Percentiles rank a stretch among this genome's conserved stretches.
Conservation (phyloP, 2,888 invertebrate species). For the Polydrusus cervinus region DNA sequence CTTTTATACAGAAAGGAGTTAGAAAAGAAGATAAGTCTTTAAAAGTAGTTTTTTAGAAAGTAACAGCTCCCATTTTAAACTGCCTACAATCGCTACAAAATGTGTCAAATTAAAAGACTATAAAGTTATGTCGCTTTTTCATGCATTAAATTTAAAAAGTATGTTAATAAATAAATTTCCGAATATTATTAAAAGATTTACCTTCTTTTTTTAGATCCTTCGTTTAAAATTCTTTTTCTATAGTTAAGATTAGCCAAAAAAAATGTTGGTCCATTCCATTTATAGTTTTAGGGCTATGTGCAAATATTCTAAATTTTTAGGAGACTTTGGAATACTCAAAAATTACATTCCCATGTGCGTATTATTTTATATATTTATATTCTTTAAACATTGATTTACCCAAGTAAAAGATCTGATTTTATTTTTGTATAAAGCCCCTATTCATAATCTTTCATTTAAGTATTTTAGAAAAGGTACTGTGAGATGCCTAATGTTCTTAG, state of each 20-base stretch:
- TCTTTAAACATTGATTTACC: neutral
- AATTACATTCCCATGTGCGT: constrained; percentile 41
- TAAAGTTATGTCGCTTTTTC: too few relatives aligned
- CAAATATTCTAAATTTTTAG: constrained; percentile 46
- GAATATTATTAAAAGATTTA: neutral
- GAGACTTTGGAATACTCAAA: constrained; percentile 35
- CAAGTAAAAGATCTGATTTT: constrained; percentile 8
- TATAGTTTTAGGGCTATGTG: constrained; percentile 41
- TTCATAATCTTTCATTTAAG: constrained; percentile 14
- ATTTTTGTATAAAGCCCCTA: constrained; percentile 5
- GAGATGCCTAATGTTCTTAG: constrained; percentile 13
- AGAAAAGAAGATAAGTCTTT: constrained; percentile 10
- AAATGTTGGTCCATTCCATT: constrained; percentile 45
- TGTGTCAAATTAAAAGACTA: too few relatives aligned
- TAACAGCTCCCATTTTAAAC: neutral
- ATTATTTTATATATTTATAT: constrained; percentile 19
- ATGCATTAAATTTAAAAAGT: too few relatives aligned
- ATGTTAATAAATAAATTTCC: too few relatives aligned
- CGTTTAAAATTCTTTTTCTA: neutral
- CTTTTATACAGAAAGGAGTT: constrained; percentile 7
- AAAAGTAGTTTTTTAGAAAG: neutral
- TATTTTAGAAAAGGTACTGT: constrained; percentile 10
- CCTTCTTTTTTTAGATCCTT: constrained; percentile 14
- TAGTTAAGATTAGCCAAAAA: constrained; percentile 26
- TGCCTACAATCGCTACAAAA: neutral